Evolutionary conservation across 1,140 invertebrate genomes (phyloP), one percentile per base, ranked within the genome.

Genomic region (Drosophila baimaii): DNA sequence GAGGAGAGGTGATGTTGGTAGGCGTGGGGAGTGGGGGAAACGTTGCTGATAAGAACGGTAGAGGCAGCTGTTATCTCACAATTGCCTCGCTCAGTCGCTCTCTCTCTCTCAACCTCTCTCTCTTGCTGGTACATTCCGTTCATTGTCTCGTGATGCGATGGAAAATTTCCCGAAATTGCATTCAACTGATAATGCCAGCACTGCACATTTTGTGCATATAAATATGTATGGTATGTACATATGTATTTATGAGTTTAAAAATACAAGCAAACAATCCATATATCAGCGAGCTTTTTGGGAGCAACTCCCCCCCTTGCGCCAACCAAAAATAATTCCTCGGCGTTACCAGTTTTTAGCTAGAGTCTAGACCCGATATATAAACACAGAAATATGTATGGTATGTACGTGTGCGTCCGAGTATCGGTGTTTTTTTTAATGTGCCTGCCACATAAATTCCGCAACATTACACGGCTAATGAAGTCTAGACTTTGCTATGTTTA

Each of bases 381-480:
- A 12, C 29, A 41, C 19, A 52, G 19, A 62, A 25, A 66, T 52
- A 52, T 54, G 19, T 17, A 21, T 35, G 29, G 15, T 44, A 69
- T 47, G 37, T 29, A 21, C n/a, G n/a, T n/a, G n/a, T 46, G 15
- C 19, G 15, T 46, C 17, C 29, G 43, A 46, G 39, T 56, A 70
- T 70, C 63, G 62, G 52, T 75, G 39, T 75, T 74, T 56, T 85
- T 74, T 88, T 82, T 52, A 82, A 88, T 83, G 79, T 79, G 84
- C 65, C 82, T 88, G 83, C 64, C 79, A 89, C 84, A 89, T 89
- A 88, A 88, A 88, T 88, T 89, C 76, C 79, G 78, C 79, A 89
- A 89, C 25, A 88, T 79, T 82, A 83, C 79, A 78, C 72, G 46
- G 84, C 79, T 88, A 88, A 88, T 88, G 84, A 88, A 89, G 82